phyloP scores from a whole-genome alignment of 2,113 vertebrate genomes.

The Corapipo altera region DNA sequence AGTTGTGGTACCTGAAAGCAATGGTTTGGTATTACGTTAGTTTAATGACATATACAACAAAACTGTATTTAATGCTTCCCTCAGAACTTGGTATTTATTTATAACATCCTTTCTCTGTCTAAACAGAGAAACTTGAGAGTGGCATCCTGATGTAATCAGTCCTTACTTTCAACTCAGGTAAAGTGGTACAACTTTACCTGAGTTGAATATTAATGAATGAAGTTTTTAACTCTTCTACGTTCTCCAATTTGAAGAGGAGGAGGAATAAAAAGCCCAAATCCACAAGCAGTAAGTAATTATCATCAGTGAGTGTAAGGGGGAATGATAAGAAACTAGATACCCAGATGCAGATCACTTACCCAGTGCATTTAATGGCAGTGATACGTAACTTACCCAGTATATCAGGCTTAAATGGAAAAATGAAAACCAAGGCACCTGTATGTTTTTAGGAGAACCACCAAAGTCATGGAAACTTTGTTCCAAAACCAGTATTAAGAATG shows the following conservation, averaged over 20 bases:
- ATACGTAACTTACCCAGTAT: not conserved
- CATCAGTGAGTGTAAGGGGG: not conserved
- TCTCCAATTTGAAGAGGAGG: not conserved
- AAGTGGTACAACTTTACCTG: fast-evolving
- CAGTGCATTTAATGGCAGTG: not conserved
- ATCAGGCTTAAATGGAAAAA: not conserved
- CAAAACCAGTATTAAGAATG: not conserved
- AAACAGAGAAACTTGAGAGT: not conserved
- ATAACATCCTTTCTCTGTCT: not conserved
- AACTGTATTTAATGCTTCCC: not conserved
- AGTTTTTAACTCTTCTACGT: not conserved
- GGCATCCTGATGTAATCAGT: not conserved
- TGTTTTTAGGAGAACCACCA: not conserved
- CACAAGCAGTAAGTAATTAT: not conserved
- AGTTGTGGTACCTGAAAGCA: slow-evolving; percentile 83
- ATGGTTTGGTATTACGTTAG: not conserved
- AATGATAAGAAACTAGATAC: not conserved
- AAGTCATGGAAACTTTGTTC: not conserved
- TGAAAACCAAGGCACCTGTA: not conserved
- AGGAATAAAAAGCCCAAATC: not conserved
- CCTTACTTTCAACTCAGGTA: not conserved
- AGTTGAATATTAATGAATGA: not conserved
- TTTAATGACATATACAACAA: not conserved
- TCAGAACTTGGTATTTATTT: not conserved
- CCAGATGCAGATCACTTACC: not conserved